These are phyloP conservation scores for Elymnias hypermnestra DNA, from an alignment of 1,140 invertebrate species.

Conservation along the genomic window DNA sequence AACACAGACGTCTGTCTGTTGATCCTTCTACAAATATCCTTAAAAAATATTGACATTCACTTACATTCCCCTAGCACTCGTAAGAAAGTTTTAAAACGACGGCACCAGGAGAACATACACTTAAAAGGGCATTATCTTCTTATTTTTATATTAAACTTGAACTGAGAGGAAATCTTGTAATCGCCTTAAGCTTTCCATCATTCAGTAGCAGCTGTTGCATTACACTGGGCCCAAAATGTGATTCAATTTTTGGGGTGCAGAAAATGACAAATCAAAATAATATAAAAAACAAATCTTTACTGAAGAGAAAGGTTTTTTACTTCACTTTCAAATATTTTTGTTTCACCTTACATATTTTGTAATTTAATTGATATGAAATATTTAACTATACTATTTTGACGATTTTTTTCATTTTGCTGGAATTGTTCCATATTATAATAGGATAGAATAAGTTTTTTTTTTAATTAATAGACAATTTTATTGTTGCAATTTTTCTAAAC, in stretches of 20 bases:
- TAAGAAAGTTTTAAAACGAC: constrained; percentile 33
- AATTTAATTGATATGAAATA: no score
- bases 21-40: no score
- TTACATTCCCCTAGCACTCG: constrained; percentile 24
- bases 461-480: no score
- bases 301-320: no score
- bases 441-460: no score
- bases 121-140: constrained; percentile 62
- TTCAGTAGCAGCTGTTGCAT: constrained; percentile 59
- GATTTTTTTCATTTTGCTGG: no score
- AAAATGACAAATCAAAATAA: constrained; percentile 17
- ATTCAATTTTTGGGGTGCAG: constrained; percentile 30
- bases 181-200: constrained; percentile 71
- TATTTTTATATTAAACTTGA: constrained; percentile 69
- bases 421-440: no score
- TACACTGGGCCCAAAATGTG: constrained; percentile 35
- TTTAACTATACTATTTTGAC: no score
- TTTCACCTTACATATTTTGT: no score
- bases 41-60: constrained; percentile 58
- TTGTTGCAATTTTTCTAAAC: no score
- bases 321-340: no score
- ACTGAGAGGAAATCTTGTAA: constrained; percentile 54
- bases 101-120: constrained; percentile 48
- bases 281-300: constrained; percentile 1
- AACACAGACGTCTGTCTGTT: constrained; percentile 6